These are phyloP conservation scores for Eulemur coronatus DNA, from an alignment of 2,797 vertebrate genomes.

Conservation along the genomic window DNA sequence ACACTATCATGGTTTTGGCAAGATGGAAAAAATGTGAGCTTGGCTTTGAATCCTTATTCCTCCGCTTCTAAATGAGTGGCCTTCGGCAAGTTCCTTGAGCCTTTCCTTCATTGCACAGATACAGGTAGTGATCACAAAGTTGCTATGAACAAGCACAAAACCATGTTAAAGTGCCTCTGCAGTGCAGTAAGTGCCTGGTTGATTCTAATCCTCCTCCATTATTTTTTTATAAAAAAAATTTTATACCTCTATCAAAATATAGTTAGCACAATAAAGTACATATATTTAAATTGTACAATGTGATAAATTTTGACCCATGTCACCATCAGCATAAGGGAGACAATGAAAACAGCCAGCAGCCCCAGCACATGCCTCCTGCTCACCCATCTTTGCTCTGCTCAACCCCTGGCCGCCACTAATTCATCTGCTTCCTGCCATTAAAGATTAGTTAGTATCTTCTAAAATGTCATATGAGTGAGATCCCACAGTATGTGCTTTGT, in stretches of 20 bases:
- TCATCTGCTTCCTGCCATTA: not conserved
- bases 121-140: not conserved
- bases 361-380: not conserved
- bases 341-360: not conserved
- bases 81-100: not conserved
- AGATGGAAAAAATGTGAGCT: not conserved
- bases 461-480: not conserved
- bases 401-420: no score
- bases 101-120: not conserved
- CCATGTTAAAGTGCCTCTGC: not conserved
- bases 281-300: not conserved
- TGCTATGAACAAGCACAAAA: not conserved
- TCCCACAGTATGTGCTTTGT: not conserved
- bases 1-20: not conserved
- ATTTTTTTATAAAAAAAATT: not conserved
- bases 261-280: not conserved
- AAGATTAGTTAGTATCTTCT: not conserved
- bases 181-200: not conserved
- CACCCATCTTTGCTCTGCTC: not conserved
- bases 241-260: not conserved
- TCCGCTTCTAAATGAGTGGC: not conserved
- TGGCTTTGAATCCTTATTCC: not conserved
- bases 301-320: not conserved
- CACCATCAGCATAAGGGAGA: not conserved
- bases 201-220: not conserved